A percentile compares a stretch with the other conserved stretches of the same genome.
Conservation (phyloP, 2,797 vertebrate species). For the Mycteria americana region DNA sequence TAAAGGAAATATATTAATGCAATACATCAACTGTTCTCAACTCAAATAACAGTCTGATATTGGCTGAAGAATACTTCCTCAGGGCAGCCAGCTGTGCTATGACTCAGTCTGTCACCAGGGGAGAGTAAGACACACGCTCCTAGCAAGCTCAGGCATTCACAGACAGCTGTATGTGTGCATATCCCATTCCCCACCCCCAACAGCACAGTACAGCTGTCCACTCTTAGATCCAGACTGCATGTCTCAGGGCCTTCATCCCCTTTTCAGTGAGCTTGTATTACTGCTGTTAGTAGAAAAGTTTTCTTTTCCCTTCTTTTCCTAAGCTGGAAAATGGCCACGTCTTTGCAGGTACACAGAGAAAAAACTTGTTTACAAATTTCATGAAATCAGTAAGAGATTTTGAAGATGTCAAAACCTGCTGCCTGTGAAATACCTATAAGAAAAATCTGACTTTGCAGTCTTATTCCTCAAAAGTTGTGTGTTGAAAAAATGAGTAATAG, state of each 20-base stretch:
- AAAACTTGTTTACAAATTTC: not conserved
- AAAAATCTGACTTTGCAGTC: not conserved
- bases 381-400: not conserved
- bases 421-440: not conserved
- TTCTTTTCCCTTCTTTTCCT: not conserved
- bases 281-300: not conserved
- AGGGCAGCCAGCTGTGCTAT: not conserved
- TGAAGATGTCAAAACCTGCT: not conserved
- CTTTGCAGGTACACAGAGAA: not conserved
- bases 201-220: not conserved
- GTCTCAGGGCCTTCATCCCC: not conserved
- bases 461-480: not conserved
- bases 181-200: not conserved
- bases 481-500: not conserved
- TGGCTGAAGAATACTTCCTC: not conserved
- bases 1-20: not conserved
- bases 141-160: not conserved
- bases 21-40: not conserved
- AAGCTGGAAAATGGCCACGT: not conserved
- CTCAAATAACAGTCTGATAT: not conserved
- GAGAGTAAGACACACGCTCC: accelerated
- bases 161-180: not conserved
- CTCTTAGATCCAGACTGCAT: not conserved
- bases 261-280: not conserved
- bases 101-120: not conserved